Percentiles rank a stretch among this genome's conserved stretches.
phyloP scores from a whole-genome alignment of 2,888 invertebrate genomes.

The Pandemis corylana region DNA sequence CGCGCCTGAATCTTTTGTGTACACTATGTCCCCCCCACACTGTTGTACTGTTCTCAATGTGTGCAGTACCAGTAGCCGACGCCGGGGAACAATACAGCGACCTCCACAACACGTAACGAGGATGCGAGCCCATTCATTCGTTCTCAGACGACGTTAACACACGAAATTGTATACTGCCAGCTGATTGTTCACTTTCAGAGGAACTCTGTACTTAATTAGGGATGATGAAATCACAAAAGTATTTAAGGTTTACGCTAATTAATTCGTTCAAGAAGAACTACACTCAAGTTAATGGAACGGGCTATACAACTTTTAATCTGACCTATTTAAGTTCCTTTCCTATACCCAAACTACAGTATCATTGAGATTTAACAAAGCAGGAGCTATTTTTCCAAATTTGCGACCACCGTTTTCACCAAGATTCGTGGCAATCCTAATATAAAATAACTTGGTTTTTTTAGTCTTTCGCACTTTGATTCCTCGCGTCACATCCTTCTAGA shows the following conservation, averaged over 20 bases:
- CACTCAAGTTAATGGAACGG: neutral
- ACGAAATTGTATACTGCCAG: constrained; percentile 40
- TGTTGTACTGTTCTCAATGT: constrained; percentile 44
- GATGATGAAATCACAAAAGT: neutral
- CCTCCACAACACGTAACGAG: constrained; percentile 52
- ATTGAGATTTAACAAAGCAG: neutral
- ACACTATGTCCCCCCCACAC: constrained; percentile 48
- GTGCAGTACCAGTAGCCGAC: constrained; percentile 61
- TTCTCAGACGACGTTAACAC: constrained; percentile 31
- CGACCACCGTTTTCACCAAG: neutral
- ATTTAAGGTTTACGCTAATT: neutral
- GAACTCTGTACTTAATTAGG: neutral
- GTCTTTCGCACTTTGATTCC: neutral
- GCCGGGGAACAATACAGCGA: constrained; percentile 63
- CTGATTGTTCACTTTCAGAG: constrained; percentile 35
- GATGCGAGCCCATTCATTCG: constrained; percentile 39
- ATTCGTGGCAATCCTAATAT: neutral
- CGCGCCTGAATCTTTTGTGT: constrained; percentile 82
- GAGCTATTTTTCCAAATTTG: neutral
- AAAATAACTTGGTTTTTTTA: neutral
- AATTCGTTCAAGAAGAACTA: neutral
- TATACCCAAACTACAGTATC: neutral
- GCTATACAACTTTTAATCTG: neutral
- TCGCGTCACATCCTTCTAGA: neutral
- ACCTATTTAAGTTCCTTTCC: neutral